phyloP scores from a whole-genome alignment of 2,113 vertebrate genomes.

The Cheilinus undulatus region DNA sequence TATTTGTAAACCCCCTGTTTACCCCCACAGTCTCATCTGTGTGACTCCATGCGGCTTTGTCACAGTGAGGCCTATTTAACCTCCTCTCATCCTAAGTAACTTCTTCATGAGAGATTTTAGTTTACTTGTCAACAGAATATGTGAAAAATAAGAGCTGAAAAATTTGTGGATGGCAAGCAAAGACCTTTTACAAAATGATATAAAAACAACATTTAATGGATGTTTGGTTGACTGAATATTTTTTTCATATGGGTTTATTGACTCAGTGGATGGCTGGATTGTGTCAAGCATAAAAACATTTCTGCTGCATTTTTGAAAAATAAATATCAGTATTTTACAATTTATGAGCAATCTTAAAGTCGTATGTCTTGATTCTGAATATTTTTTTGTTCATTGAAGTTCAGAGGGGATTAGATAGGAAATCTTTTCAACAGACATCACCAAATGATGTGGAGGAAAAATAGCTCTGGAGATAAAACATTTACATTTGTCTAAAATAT shows the following conservation, averaged over 20 bases:
- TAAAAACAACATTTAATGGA: conserved; percentile 65
- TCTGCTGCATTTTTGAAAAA: conserved; percentile 96
- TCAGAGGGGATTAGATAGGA: not conserved
- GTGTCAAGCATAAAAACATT: conserved; percentile 94
- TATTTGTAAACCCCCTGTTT: conserved; percentile 6
- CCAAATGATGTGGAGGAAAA: too few relatives aligned
- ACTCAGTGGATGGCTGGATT: conserved; percentile 93
- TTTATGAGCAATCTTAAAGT: conserved; percentile 69
- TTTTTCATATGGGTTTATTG: conserved; percentile 89
- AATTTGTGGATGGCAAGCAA: conserved; percentile 68
- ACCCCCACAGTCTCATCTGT: conserved; percentile 58
- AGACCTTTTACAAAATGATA: conserved; percentile 70
- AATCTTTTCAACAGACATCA: too few relatives aligned
- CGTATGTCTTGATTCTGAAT: conserved; percentile 51
- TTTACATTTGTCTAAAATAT: too few relatives aligned
- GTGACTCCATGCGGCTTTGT: conserved; percentile 67
- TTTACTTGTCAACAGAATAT: conserved; percentile 65
- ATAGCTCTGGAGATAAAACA: too few relatives aligned
- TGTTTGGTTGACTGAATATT: conserved; percentile 72
- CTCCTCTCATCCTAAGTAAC: conserved; percentile 74
- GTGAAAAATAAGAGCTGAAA: conserved; percentile 67
- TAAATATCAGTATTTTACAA: conserved; percentile 95
- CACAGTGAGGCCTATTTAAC: conserved; percentile 76
- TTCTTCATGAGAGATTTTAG: conserved; percentile 67
- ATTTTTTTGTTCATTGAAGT: not conserved